These are phyloP conservation scores for Lordiphosa andalusiaca DNA, from an alignment of 2,888 invertebrate genomes.

Conservation along the genomic window DNA sequence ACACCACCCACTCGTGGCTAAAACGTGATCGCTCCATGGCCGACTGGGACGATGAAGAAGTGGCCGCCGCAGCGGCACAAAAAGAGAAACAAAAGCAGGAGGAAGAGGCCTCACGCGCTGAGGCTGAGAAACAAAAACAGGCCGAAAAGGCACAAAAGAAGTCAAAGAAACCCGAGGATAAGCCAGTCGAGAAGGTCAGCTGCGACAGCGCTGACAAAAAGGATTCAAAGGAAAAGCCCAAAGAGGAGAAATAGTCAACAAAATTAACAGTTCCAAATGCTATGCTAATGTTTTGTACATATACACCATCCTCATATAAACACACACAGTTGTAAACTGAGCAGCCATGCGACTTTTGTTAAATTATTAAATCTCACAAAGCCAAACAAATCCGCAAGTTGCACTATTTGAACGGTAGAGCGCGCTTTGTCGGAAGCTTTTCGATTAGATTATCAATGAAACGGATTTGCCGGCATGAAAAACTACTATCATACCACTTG, in stretches of 20 bases:
- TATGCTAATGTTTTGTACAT: slow-evolving; percentile 26
- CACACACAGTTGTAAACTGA: slow-evolving; percentile 24
- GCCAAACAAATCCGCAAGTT: not conserved
- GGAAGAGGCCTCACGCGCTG: slow-evolving; percentile 58
- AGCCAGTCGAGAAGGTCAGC: slow-evolving; percentile 17
- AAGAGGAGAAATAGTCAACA: slow-evolving; percentile 32
- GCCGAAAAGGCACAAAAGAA: slow-evolving; percentile 58
- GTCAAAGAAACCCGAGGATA: slow-evolving; percentile 43
- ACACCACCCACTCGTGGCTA: slow-evolving; percentile 72
- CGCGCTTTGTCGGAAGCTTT: slow-evolving; percentile 1
- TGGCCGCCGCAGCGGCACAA: slow-evolving; percentile 71
- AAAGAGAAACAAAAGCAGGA: slow-evolving; percentile 67
- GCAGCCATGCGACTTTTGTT: slow-evolving; percentile 15
- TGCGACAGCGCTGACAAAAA: slow-evolving; percentile 18
- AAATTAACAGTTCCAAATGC: slow-evolving; percentile 29
- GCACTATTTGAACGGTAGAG: not conserved
- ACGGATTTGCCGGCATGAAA: not conserved
- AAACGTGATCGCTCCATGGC: slow-evolving; percentile 82
- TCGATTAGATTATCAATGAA: slow-evolving; percentile 4
- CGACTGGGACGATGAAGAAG: slow-evolving; percentile 84
- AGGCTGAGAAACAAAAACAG: slow-evolving; percentile 68
- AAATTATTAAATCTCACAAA: slow-evolving; percentile 33
- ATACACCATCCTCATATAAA: slow-evolving; percentile 11
- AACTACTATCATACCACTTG: slow-evolving; percentile 2
- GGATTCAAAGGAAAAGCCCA: slow-evolving; percentile 43